Conservation (phyloP, 2,113 vertebrate species). For the Rousettus leschenaultii region DNA sequence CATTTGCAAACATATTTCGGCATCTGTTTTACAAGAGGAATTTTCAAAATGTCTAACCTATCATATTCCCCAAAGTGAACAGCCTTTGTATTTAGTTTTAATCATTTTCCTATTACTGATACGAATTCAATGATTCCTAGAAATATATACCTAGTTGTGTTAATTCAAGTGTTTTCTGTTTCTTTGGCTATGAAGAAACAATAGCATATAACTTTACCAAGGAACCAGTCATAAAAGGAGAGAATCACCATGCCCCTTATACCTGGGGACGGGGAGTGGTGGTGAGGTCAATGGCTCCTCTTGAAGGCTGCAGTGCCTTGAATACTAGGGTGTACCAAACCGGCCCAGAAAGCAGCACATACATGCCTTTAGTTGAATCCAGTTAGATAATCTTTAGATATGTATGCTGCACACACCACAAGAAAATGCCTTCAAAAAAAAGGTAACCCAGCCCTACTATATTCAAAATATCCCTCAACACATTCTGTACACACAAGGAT, state of each 20-base stretch:
- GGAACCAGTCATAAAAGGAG: not conserved
- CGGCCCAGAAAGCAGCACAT: not conserved
- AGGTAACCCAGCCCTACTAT: not conserved
- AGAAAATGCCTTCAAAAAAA: not conserved
- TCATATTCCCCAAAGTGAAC: not conserved
- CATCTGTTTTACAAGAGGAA: not conserved
- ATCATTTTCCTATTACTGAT: not conserved
- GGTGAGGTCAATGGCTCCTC: not conserved
- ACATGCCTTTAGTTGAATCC: not conserved
- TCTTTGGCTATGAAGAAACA: not conserved
- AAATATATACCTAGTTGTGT: not conserved
- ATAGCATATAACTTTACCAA: not conserved
- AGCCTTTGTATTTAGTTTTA: not conserved
- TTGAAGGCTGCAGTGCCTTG: not conserved
- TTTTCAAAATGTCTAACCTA: not conserved
- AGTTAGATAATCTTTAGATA: not conserved
- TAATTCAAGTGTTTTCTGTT: not conserved
- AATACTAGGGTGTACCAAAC: not conserved
- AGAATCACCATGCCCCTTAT: not conserved
- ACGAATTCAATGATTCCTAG: not conserved
- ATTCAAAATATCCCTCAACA: not conserved
- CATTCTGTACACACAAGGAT: not conserved
- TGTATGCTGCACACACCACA: not conserved
- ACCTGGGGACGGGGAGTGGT: not conserved
- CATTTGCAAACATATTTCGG: not conserved